Conservation (phyloP, 2,888 invertebrate species). For the Perizoma flavofasciatum region DNA sequence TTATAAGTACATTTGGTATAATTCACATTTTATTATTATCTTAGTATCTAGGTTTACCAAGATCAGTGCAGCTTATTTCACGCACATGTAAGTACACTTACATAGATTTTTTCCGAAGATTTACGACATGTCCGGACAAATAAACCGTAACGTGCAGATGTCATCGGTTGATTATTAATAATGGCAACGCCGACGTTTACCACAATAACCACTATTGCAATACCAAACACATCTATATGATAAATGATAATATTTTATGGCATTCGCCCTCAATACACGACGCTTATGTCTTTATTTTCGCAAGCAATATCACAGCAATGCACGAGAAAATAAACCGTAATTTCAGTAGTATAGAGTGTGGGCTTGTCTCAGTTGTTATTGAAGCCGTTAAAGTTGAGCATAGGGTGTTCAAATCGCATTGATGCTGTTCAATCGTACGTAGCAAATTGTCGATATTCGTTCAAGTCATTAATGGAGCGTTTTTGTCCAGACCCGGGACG, state of each 20-base stretch:
- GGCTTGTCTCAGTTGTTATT: conserved; percentile 30
- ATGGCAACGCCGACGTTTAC: conserved; percentile 77
- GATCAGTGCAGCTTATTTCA: conserved; percentile 42
- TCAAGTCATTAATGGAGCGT: conserved; percentile 69
- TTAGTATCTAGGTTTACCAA: conserved; percentile 4
- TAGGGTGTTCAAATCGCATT: conserved; percentile 75
- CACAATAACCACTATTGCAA: conserved; percentile 74
- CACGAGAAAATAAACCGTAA: conserved; percentile 39
- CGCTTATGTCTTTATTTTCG: conserved; percentile 74
- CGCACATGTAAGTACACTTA: conserved; percentile 44
- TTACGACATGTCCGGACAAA: conserved; percentile 55
- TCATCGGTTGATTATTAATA: conserved; percentile 70
- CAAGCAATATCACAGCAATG: conserved; percentile 45
- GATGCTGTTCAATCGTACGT: conserved; percentile 79
- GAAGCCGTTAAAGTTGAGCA: conserved; percentile 52
- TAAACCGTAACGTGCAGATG: conserved; percentile 69
- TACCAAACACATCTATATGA: conserved; percentile 78
- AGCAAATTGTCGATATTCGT: conserved; percentile 80
- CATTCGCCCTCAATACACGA: conserved; percentile 72
- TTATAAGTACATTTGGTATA: no score
- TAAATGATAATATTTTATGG: conserved; percentile 81
- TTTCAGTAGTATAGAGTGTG: not conserved
- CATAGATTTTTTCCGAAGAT: conserved; percentile 41
- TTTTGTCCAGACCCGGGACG: conserved; percentile 55
- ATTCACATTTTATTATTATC: conserved; percentile 3